phyloP scores from a whole-genome alignment of 2,888 invertebrate species.

The Heliconius charithonia region DNA sequence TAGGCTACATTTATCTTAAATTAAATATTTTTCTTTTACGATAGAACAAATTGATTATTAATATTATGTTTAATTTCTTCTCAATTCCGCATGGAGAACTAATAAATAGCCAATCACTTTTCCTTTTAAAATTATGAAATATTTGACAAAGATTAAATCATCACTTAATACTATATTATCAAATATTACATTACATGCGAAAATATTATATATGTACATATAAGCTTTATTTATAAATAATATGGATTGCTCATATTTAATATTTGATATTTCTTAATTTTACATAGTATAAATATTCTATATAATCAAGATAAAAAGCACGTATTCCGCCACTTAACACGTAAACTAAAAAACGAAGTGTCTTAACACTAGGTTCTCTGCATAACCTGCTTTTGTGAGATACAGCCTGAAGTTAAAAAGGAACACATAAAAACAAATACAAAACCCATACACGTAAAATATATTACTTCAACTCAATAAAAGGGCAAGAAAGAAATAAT shows the following conservation, averaged over 20 bases:
- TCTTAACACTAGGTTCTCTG: background rate
- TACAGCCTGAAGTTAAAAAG: background rate
- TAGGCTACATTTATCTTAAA: background rate
- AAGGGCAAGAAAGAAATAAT: background rate
- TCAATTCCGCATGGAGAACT: background rate
- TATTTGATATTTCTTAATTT: background rate
- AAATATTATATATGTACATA: background rate
- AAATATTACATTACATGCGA: background rate
- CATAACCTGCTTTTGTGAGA: background rate
- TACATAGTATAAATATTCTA: background rate
- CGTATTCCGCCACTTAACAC: background rate
- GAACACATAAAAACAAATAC: background rate
- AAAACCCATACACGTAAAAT: slow-evolving; percentile 1
- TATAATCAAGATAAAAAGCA: background rate
- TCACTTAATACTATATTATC: background rate
- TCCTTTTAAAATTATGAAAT: background rate
- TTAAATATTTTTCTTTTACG: background rate
- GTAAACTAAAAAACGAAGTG: background rate
- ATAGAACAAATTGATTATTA: background rate
- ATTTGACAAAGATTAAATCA: background rate
- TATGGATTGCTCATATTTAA: background rate
- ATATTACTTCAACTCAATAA: background rate
- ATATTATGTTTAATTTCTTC: background rate
- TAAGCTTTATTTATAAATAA: background rate
- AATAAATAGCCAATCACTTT: background rate